A percentile compares a stretch with the other conserved stretches of the same genome.
Conservation (phyloP, 2,888 invertebrate species). For the Dioctria rufipes region DNA sequence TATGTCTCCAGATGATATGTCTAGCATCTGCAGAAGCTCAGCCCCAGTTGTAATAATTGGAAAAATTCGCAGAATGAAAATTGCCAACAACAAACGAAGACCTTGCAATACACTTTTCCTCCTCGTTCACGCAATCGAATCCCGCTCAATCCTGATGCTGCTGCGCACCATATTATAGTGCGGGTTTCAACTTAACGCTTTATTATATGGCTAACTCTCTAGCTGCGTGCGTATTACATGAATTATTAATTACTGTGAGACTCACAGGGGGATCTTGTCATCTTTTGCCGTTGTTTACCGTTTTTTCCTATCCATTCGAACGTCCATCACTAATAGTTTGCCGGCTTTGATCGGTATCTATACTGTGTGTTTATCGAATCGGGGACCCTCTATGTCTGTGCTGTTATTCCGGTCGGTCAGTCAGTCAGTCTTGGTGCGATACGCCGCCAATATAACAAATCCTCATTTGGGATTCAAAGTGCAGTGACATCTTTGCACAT, state of each 20-base stretch:
- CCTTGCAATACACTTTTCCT: slow-evolving; percentile 4
- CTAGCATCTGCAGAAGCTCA: background rate
- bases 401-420: background rate
- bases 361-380: background rate
- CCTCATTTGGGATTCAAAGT: slow-evolving; percentile 38
- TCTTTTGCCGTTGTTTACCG: slow-evolving; percentile 42
- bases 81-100: slow-evolving; percentile 10
- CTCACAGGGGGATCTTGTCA: slow-evolving; percentile 36
- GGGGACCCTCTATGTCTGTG: slow-evolving; percentile 19
- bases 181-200: too few species aligned
- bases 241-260: slow-evolving; percentile 59
- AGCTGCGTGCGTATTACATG: slow-evolving; percentile 54
- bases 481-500: slow-evolving; percentile 24
- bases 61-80: slow-evolving; percentile 51
- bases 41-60: slow-evolving; percentile 44
- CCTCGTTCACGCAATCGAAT: slow-evolving; percentile 1
- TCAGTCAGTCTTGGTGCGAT: too few species aligned
- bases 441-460: background rate
- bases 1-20: slow-evolving; percentile 42
- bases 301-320: slow-evolving; percentile 27
- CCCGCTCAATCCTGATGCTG: slow-evolving; percentile 16
- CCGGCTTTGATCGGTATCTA: slow-evolving; percentile 47
- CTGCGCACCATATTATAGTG: too few species aligned
- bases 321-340: slow-evolving; percentile 48
- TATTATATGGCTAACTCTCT: background rate